phyloP scores from a whole-genome alignment of 1,140 invertebrate species.

The Aphelinus certus region DNA sequence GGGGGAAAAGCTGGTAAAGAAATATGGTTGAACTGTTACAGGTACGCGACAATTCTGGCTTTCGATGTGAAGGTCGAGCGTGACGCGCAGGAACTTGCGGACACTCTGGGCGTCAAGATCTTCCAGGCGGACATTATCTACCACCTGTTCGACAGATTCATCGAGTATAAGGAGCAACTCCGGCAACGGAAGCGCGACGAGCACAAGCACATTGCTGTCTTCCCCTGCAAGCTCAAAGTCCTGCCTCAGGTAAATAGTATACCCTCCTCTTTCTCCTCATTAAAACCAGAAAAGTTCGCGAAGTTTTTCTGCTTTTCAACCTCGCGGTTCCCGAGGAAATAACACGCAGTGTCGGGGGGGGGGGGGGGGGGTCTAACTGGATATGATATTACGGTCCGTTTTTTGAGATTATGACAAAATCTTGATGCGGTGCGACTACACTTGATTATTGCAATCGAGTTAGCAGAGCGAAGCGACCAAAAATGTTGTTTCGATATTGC shows the following conservation, averaged over 20 bases:
- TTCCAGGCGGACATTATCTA: slow-evolving; percentile 99
- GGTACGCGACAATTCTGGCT: slow-evolving; percentile 96
- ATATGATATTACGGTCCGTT: too few relatives aligned
- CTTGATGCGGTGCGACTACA: too few relatives aligned
- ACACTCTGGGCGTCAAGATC: slow-evolving; percentile 92
- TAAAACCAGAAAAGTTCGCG: neutral
- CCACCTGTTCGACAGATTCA: slow-evolving; percentile 98
- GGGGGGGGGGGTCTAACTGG: too few relatives aligned
- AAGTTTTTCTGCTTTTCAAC: neutral
- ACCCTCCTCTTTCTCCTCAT: slow-evolving; percentile 26
- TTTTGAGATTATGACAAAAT: too few relatives aligned
- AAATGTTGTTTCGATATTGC: too few relatives aligned
- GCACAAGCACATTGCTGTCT: slow-evolving; percentile 96
- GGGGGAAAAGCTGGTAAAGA: too few relatives aligned
- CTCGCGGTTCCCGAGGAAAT: neutral
- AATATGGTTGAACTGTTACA: slow-evolving; percentile 51
- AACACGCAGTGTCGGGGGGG: too few relatives aligned
- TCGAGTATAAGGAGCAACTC: slow-evolving; percentile 92
- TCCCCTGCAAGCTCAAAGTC: slow-evolving; percentile 94
- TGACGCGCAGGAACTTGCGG: slow-evolving; percentile 97
- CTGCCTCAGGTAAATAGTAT: slow-evolving; percentile 76
- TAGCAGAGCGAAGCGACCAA: too few relatives aligned
- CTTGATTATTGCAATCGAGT: too few relatives aligned
- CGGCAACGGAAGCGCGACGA: slow-evolving; percentile 93
- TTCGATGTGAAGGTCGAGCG: slow-evolving; percentile 99